Evolutionary conservation across 2,888 invertebrate species (phyloP).

Genomic region (Epinotia brunnichana): DNA sequence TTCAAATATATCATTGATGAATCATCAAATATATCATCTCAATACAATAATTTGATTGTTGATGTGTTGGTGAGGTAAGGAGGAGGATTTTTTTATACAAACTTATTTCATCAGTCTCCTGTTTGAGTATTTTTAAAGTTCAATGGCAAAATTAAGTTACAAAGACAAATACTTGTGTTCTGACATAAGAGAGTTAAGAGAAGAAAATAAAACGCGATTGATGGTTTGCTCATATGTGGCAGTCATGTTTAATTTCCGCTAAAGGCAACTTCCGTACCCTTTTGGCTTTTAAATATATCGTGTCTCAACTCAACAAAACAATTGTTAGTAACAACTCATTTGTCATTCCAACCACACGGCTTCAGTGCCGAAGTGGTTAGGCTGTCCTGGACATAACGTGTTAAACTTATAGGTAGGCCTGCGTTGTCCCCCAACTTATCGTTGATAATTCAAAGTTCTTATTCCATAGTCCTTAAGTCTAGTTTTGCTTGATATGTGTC

Average conservation of each 20-base stretch:
- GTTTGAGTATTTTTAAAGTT: too few relatives aligned
- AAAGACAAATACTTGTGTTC: background rate
- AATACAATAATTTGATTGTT: too few relatives aligned
- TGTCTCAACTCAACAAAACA: constrained; percentile 9
- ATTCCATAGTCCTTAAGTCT: background rate
- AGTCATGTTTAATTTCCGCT: constrained; percentile 13
- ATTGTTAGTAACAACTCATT: constrained; percentile 19
- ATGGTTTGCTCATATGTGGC: background rate
- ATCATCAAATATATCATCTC: too few relatives aligned
- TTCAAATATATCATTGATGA: too few relatives aligned
- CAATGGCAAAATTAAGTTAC: too few relatives aligned
- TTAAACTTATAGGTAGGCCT: constrained; percentile 26
- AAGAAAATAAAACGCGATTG: background rate
- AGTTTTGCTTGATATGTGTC: background rate
- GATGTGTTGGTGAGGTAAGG: too few relatives aligned
- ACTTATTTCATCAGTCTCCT: too few relatives aligned
- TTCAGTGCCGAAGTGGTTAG: constrained; percentile 19
- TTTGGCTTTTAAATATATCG: background rate
- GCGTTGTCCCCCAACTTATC: background rate
- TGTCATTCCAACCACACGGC: constrained; percentile 16
- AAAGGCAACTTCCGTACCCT: background rate
- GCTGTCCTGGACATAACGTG: constrained; percentile 26
- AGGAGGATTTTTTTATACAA: too few relatives aligned
- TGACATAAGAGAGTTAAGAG: background rate
- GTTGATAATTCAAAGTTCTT: background rate